phyloP scores from a whole-genome alignment of 2,797 vertebrate genomes.

The Micrastur ruficollis region DNA sequence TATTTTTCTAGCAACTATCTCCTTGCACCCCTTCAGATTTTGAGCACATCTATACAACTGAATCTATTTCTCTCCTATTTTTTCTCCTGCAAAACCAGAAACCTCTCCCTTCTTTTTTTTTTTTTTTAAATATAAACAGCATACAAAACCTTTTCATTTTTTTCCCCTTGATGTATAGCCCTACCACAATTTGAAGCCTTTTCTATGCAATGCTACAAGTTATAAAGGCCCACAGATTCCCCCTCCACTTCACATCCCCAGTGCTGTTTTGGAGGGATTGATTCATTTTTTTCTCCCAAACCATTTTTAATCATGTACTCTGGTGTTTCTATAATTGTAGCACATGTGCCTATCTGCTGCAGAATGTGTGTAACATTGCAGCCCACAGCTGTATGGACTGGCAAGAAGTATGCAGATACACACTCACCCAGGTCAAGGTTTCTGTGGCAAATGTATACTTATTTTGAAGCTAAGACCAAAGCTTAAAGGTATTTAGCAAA shows the following conservation, averaged over 20 bases:
- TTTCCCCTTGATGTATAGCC: accelerated
- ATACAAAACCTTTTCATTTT: neutral
- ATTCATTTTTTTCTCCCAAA: neutral
- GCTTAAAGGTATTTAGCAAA: neutral
- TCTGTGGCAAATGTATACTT: neutral
- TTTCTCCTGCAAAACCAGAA: neutral
- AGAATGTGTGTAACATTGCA: neutral
- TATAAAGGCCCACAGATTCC: neutral
- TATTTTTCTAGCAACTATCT: neutral
- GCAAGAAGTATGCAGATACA: neutral
- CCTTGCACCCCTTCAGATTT: neutral
- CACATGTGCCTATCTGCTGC: neutral
- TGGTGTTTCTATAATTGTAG: neutral
- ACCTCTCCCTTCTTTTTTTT: neutral
- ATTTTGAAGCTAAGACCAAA: neutral
- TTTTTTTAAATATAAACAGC: neutral
- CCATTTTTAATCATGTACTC: neutral
- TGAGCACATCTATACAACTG: neutral
- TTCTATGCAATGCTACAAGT: neutral
- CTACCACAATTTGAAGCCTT: neutral
- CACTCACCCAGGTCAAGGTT: neutral
- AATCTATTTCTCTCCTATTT: neutral
- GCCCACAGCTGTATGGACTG: neutral
- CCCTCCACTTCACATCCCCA: neutral
- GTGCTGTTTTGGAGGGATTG: neutral